Conservation (phyloP, 2,113 vertebrate genomes). For the Nannospalax galili region DNA sequence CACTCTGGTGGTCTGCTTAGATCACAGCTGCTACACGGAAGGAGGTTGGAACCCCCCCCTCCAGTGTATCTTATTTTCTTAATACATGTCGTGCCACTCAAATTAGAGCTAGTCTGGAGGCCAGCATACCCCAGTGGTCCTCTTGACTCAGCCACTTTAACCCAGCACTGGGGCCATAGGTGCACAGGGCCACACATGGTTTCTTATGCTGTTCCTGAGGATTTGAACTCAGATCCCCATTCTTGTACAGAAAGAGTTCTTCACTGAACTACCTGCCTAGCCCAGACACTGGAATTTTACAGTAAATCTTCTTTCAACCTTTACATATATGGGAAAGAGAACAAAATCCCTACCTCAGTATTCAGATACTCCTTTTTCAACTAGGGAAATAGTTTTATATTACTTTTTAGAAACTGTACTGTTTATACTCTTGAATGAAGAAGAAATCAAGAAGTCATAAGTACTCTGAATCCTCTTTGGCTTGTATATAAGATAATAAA, state of each 20-base stretch:
- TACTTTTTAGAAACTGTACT: neutral
- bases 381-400: constrained; percentile 17
- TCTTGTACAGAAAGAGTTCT: neutral
- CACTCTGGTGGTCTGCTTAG: no score
- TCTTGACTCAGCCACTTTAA: neutral
- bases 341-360: neutral
- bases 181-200: neutral
- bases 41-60: no score
- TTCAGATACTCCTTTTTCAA: constrained; percentile 4
- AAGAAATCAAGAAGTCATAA: constrained; percentile 20
- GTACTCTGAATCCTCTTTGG: neutral
- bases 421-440: neutral
- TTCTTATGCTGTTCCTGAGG: no score
- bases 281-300: no score
- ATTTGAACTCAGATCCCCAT: neutral
- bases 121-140: no score
- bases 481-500: neutral
- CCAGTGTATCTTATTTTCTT: neutral
- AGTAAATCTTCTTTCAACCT: neutral
- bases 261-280: neutral
- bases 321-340: neutral
- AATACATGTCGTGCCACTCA: neutral
- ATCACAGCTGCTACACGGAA: no score
- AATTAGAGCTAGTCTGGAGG: neutral
- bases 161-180: neutral